Percentiles rank a stretch among this genome's conserved stretches.
These are phyloP conservation scores for Biston stratarius DNA, from an alignment of 2,888 invertebrate genomes.

Conservation along the genomic window DNA sequence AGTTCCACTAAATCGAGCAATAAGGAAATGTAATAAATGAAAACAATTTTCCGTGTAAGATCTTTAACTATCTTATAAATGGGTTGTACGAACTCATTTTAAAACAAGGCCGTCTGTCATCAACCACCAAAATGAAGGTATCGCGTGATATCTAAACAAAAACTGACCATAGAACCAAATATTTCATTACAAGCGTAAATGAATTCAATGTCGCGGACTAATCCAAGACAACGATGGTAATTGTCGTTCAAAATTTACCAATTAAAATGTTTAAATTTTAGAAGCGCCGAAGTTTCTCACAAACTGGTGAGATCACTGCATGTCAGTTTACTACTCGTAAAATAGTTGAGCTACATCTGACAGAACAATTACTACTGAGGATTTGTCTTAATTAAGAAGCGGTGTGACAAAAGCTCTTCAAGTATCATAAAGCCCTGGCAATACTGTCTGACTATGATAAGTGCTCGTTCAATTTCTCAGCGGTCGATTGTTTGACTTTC, in stretches of 20 bases:
- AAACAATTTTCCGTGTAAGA: constrained; percentile 21
- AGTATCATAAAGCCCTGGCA: constrained; percentile 32
- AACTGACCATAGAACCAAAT: constrained; percentile 19
- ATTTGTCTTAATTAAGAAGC: constrained; percentile 41
- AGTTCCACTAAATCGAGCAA: constrained; percentile 15
- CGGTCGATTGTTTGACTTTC: constrained; percentile 28
- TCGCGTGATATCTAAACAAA: constrained; percentile 40
- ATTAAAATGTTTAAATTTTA: constrained; percentile 35
- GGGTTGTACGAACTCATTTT: neutral
- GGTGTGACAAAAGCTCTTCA: constrained; percentile 33
- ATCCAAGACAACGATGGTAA: constrained; percentile 25
- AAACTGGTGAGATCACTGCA: constrained; percentile 40
- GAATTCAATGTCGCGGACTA: constrained; percentile 40
- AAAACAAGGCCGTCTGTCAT: constrained; percentile 23
- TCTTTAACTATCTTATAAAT: constrained; percentile 25
- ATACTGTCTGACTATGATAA: constrained; percentile 24
- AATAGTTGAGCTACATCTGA: constrained; percentile 28
- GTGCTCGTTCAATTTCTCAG: constrained; percentile 33
- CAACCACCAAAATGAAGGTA: constrained; percentile 29
- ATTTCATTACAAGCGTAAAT: constrained; percentile 40
- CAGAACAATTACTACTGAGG: constrained; percentile 38
- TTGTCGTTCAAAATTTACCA: constrained; percentile 38
- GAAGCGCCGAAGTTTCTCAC: constrained; percentile 40
- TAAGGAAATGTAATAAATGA: constrained; percentile 24
- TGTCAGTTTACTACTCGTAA: constrained; percentile 24